A percentile compares a stretch with the other conserved stretches of the same genome.
Conservation (phyloP, 2,888 invertebrate species). For the Boloria euphrosyne region DNA sequence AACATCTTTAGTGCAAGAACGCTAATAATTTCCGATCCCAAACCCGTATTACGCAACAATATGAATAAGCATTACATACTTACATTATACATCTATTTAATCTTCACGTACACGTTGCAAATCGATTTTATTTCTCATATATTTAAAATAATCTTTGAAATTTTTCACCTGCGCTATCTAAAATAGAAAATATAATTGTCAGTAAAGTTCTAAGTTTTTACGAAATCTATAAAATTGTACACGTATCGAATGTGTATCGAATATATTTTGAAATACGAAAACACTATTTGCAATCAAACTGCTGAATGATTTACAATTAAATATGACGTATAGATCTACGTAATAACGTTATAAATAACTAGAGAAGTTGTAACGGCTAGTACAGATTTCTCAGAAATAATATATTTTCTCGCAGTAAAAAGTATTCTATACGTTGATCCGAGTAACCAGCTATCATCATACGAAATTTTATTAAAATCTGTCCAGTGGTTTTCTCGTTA, state of each 20-base stretch:
- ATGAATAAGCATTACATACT: not conserved
- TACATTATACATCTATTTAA: not conserved
- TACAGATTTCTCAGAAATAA: no score
- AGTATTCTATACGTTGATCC: no score
- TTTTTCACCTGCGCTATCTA: conserved; percentile 67
- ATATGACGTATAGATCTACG: no score
- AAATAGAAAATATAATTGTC: conserved; percentile 61
- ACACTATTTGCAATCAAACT: not conserved
- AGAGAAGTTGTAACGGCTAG: no score
- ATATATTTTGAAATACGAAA: not conserved
- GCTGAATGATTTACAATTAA: no score
- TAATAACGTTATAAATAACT: no score
- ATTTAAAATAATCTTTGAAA: conserved; percentile 60
- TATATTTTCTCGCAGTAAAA: no score
- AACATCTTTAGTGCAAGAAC: no score
- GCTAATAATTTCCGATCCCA: no score
- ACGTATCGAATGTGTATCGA: not conserved
- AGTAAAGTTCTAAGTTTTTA: conserved; percentile 51
- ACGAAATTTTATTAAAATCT: no score
- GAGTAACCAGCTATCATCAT: no score
- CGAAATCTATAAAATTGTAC: conserved; percentile 19
- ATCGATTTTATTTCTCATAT: conserved; percentile 67
- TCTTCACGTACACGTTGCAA: conserved; percentile 47
- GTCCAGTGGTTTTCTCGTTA: no score
- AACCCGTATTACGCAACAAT: not conserved